Evolutionary conservation across 2,888 invertebrate species (phyloP), one percentile per base, ranked within the genome.

Genomic region (Microplitis manilae): DNA sequence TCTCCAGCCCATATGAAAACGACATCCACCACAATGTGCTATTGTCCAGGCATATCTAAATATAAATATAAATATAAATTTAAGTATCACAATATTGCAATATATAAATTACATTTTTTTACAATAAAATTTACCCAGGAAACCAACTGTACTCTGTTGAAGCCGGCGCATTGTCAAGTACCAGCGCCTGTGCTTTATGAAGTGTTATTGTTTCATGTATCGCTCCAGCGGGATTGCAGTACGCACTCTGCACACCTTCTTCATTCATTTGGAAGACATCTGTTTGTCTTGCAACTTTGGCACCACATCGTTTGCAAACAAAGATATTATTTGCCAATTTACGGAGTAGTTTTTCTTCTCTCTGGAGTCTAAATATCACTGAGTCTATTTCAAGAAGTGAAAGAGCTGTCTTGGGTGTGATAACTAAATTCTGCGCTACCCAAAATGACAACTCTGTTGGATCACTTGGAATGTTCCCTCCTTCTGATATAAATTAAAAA

Each of bases 81-180:
- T 20, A 8, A 30, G 2, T 30, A 30, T 30, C 30, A 30, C 30
- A 30, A 30, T 30, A 30, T 30, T 30, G 30, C 30, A 2, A 30
- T 30, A 4, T 30, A 30, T 30, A 30, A 30, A 30, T 30, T 30
- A 30, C 0, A 4, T 30, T 59, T 9, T n/a, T 62, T 65, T 38
- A 9, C 30, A 50, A 73, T 17, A 61, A 59, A 77, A 68, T 13
- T 90, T 91, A 94, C 94, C 95, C 96, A 6, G 96, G 96, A 89
- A 96, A 96, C 96, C 96, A 96, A 80, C 94, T 94, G 86, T 94
- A 94, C 83, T 94, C 93, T n/a, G 92, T 92, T 1, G 94, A 94
- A 1, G 95, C 92, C 68, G 89, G 83, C 5, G 91, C 90, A 0
- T 90, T 90, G 41, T 91, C 90, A 15, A 93, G 89, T 61, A 89